Percentiles rank a stretch among this genome's conserved stretches.
Conservation (phyloP, 2,888 invertebrate genomes). For the Andricus curvator region DNA sequence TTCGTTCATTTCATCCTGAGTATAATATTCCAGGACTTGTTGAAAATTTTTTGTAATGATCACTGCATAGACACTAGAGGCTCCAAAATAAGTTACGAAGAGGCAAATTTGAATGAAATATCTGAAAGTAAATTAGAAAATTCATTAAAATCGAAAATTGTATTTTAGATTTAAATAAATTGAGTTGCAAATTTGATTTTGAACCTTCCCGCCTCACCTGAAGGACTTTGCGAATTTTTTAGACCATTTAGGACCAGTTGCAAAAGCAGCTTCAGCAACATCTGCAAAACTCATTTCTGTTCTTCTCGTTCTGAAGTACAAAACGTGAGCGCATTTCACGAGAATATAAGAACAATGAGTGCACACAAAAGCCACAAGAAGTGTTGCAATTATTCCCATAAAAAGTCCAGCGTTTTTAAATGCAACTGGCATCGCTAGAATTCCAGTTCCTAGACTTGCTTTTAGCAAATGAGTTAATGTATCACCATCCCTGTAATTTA, state of each 20-base stretch:
- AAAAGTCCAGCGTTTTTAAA: conserved; percentile 92
- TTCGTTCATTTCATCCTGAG: conserved; percentile 78
- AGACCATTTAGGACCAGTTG: conserved; percentile 86
- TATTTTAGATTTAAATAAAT: not conserved
- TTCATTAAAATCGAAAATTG: not conserved
- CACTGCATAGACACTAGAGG: conserved; percentile 97
- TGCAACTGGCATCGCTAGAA: conserved; percentile 95
- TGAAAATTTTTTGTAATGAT: conserved; percentile 93
- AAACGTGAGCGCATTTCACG: conserved; percentile 89
- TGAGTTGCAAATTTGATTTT: not conserved
- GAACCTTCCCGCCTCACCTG: conserved; percentile 78
- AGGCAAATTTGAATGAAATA: conserved; percentile 87
- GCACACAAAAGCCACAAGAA: conserved; percentile 92
- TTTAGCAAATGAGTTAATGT: conserved; percentile 96
- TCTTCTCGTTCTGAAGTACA: conserved; percentile 86
- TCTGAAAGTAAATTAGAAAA: conserved; percentile 76
- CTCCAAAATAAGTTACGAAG: conserved; percentile 96
- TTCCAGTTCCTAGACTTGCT: conserved; percentile 97
- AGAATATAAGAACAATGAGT: conserved; percentile 96
- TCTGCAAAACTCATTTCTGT: conserved; percentile 92
- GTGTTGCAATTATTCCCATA: conserved; percentile 90
- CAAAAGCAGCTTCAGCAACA: conserved; percentile 89
- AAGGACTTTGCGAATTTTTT: conserved; percentile 83
- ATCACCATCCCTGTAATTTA: conserved; percentile 87
- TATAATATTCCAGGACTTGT: conserved; percentile 84